A percentile compares a stretch with the other conserved stretches of the same genome.
Evolutionary conservation across 2,797 vertebrate species (phyloP).

Genomic region (Xenops minutus): DNA sequence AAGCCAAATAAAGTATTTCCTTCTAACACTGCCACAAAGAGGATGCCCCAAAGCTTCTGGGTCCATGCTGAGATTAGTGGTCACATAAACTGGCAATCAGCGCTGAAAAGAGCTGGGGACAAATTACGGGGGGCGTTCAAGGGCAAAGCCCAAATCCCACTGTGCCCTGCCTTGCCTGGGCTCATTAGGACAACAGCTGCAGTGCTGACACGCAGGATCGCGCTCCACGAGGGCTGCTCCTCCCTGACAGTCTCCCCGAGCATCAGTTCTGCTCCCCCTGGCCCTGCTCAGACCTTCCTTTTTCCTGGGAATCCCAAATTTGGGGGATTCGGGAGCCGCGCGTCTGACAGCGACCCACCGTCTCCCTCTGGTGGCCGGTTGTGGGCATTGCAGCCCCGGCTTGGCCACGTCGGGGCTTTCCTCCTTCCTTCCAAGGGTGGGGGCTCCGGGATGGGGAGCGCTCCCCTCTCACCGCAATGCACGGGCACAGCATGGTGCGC

Average conservation of each 20-base stretch:
- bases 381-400: no score
- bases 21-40: neutral
- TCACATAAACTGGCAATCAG: neutral
- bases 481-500: neutral
- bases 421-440: neutral
- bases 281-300: neutral
- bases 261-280: neutral
- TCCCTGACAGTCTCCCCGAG: neutral
- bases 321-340: fast-evolving
- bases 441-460: neutral
- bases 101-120: neutral
- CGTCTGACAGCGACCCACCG: neutral
- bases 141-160: neutral
- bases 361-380: neutral
- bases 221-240: neutral
- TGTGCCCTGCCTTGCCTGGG: neutral
- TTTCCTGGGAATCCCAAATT: neutral
- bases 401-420: neutral
- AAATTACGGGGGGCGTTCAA: neutral
- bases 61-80: neutral
- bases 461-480: neutral
- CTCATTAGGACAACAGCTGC: neutral
- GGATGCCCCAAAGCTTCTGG: neutral
- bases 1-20: neutral
- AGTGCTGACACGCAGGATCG: neutral